phyloP scores from a whole-genome alignment of 2,888 invertebrate genomes.

The Pyrgus malvae region DNA sequence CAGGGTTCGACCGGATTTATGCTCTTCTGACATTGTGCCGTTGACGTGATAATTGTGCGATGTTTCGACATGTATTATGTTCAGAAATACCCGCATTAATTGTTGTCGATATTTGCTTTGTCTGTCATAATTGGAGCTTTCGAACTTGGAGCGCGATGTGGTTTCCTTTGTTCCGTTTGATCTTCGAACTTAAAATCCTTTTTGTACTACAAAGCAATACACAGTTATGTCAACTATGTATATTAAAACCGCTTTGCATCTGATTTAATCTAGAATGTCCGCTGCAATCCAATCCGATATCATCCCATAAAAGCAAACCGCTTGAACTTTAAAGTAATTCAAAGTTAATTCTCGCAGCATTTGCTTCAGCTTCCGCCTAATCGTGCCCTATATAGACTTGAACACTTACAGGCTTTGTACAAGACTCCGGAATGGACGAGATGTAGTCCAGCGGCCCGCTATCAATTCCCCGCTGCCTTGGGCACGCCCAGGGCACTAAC shows the following conservation, averaged over 20 bases:
- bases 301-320: conserved; percentile 23
- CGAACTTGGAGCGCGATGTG: neutral
- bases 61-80: conserved; percentile 58
- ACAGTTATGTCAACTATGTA: neutral
- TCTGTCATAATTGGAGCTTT: conserved; percentile 26
- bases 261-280: conserved; percentile 10
- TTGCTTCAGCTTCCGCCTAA: conserved; percentile 42
- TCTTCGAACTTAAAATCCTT: neutral
- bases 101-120: conserved; percentile 34
- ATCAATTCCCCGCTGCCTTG: conserved; percentile 64
- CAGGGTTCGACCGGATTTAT: conserved; percentile 65
- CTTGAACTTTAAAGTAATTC: conserved; percentile 27
- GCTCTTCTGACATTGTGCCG: conserved; percentile 60
- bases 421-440: conserved; percentile 51
- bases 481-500: conserved; percentile 75
- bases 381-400: conserved; percentile 45
- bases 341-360: conserved; percentile 25
- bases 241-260: neutral
- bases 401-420: conserved; percentile 49
- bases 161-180: conserved; percentile 3
- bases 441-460: conserved; percentile 52
- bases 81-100: conserved; percentile 34
- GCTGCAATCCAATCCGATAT: conserved; percentile 3
- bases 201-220: too few relatives aligned
- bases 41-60: conserved; percentile 66